Evolutionary conservation across 2,797 vertebrate genomes (phyloP).

Genomic region (Argyrosomus regius): DNA sequence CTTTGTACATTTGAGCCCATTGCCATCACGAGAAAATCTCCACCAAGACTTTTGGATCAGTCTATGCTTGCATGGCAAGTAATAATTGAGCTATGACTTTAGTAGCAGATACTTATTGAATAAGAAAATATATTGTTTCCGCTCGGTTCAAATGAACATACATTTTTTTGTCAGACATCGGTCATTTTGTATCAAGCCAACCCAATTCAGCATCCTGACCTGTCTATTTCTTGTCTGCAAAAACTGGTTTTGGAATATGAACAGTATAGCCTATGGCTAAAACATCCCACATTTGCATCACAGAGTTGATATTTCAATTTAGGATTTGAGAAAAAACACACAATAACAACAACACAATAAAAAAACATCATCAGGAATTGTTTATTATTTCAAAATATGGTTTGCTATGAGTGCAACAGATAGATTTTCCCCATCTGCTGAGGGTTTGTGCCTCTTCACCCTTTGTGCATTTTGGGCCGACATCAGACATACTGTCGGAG

Average conservation of each 20-base stretch:
- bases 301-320: not conserved
- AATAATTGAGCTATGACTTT: not conserved
- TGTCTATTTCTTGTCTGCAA: not conserved
- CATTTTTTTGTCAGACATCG: not conserved
- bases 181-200: not conserved
- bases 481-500: slow-evolving; percentile 68
- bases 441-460: slow-evolving; percentile 41
- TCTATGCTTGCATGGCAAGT: too few relatives aligned
- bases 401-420: slow-evolving; percentile 38
- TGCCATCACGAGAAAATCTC: not conserved
- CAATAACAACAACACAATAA: too few relatives aligned
- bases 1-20: not conserved
- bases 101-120: not conserved
- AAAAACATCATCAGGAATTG: too few relatives aligned
- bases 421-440: slow-evolving; percentile 58
- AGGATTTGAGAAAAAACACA: too few relatives aligned
- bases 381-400: slow-evolving; percentile 1
- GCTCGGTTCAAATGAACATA: not conserved
- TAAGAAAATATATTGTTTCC: not conserved
- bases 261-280: not conserved
- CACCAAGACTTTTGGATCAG: not conserved
- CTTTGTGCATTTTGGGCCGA: slow-evolving; percentile 66
- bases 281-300: not conserved
- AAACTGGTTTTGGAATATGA: not conserved
- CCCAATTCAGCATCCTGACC: not conserved